These are phyloP conservation scores for Zygothrica quintamaculata DNA, from an alignment of 2,888 invertebrate species.

Conservation along the genomic window DNA sequence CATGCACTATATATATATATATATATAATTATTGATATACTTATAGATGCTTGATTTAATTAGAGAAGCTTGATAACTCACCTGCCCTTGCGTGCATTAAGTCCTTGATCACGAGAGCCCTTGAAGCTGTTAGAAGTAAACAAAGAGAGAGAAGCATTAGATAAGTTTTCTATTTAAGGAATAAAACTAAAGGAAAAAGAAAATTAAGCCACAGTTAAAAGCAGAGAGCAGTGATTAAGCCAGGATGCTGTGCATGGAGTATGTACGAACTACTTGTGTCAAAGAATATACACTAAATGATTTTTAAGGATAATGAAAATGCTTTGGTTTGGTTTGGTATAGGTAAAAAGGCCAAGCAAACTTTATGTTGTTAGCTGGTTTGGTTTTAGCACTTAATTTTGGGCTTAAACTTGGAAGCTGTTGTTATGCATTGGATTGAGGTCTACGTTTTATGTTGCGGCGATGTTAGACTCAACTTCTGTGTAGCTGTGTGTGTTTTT, in stretches of 20 bases:
- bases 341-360: constrained; percentile 7
- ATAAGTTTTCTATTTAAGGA: neutral
- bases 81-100: constrained; percentile 84
- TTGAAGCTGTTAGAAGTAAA: constrained; percentile 86
- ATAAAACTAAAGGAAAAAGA: neutral
- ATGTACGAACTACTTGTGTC: neutral
- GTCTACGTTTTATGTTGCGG: constrained; percentile 20
- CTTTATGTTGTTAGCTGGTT: constrained; percentile 35
- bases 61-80: constrained; percentile 61
- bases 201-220: constrained; percentile 49
- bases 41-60: neutral
- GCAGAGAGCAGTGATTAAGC: constrained; percentile 45
- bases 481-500: no score
- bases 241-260: constrained; percentile 29
- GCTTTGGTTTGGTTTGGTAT: neutral
- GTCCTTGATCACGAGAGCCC: constrained; percentile 87
- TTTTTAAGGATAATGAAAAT: no score
- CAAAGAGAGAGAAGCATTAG: constrained; percentile 26
- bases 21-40: constrained; percentile 29
- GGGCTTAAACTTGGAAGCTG: neutral
- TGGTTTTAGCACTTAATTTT: constrained; percentile 48
- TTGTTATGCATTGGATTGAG: neutral
- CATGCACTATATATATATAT: constrained; percentile 59
- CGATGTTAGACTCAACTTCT: constrained; percentile 44
- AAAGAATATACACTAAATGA: neutral